phyloP scores from a whole-genome alignment of 2,797 vertebrate genomes.

The Spondyliosoma cantharus region DNA sequence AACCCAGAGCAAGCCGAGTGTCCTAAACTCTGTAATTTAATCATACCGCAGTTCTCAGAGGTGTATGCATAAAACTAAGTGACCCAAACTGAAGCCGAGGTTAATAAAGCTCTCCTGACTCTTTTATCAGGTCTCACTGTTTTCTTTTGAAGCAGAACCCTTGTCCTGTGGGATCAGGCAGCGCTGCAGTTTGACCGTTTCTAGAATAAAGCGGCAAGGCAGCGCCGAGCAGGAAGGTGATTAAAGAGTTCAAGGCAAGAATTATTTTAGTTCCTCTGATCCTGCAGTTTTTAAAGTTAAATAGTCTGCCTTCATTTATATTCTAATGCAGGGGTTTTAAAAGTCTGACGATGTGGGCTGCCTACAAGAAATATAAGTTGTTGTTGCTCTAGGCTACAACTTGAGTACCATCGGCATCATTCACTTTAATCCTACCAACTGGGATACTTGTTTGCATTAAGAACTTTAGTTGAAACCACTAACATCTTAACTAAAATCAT shows the following conservation, averaged over 20 bases:
- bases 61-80: neutral
- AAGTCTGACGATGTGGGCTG: too few relatives aligned
- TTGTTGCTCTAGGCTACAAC: too few relatives aligned
- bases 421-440: too few relatives aligned
- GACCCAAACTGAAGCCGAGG: conserved; percentile 13
- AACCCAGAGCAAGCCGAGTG: neutral
- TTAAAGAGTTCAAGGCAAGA: neutral
- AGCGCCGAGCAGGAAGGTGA: neutral
- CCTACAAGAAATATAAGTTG: neutral
- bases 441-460: too few relatives aligned
- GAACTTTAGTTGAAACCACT: too few relatives aligned
- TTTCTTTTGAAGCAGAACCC: conserved; percentile 15
- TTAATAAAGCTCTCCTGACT: conserved; percentile 20
- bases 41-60: neutral
- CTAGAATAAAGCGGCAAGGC: neutral
- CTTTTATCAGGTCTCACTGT: neutral
- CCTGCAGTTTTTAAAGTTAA: neutral
- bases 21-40: conserved; percentile 1
- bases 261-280: neutral
- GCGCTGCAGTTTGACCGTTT: neutral
- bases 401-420: too few relatives aligned
- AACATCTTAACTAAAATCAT: too few relatives aligned
- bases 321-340: neutral
- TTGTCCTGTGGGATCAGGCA: neutral
- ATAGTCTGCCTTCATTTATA: neutral